phyloP scores from a whole-genome alignment of 2,888 invertebrate species.

The Marasmarcha lunaedactyla region DNA sequence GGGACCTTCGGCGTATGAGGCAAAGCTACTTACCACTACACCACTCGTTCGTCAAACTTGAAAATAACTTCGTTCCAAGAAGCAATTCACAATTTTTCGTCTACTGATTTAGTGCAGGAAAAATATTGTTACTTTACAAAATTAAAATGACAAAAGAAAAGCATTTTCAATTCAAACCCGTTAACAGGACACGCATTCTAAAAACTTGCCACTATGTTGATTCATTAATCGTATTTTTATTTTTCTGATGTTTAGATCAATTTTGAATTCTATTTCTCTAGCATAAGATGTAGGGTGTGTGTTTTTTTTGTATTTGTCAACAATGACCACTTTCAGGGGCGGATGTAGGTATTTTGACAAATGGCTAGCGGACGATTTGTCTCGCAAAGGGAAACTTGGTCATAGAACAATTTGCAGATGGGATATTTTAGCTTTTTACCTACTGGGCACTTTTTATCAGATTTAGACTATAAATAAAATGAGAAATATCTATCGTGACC shows the following conservation, averaged over 20 bases:
- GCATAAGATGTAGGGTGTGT: too few relatives aligned
- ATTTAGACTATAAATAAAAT: too few relatives aligned
- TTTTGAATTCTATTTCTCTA: slow-evolving; percentile 22
- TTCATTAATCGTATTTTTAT: slow-evolving; percentile 25
- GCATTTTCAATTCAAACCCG: slow-evolving; percentile 20
- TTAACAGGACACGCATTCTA: slow-evolving; percentile 22
- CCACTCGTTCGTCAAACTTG: too few relatives aligned
- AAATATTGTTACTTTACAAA: slow-evolving; percentile 8
- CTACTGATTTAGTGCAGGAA: too few relatives aligned
- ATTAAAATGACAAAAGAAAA: slow-evolving; percentile 14
- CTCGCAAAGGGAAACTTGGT: slow-evolving; percentile 48
- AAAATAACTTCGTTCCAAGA: too few relatives aligned
- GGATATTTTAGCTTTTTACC: neutral
- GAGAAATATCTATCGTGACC: too few relatives aligned
- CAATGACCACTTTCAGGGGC: slow-evolving; percentile 59
- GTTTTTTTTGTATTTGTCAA: slow-evolving; percentile 13
- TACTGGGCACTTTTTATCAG: too few relatives aligned
- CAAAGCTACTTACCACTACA: too few relatives aligned
- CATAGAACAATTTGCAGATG: slow-evolving; percentile 27
- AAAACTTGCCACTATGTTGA: slow-evolving; percentile 27
- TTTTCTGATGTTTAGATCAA: slow-evolving; percentile 8
- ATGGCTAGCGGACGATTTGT: slow-evolving; percentile 66
- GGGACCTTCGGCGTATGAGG: too few relatives aligned
- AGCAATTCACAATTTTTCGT: too few relatives aligned
- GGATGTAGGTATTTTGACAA: slow-evolving; percentile 70